Percentiles rank a stretch among this genome's conserved stretches.
Conservation (phyloP, 1,140 invertebrate species). For the Nebria ingens region DNA sequence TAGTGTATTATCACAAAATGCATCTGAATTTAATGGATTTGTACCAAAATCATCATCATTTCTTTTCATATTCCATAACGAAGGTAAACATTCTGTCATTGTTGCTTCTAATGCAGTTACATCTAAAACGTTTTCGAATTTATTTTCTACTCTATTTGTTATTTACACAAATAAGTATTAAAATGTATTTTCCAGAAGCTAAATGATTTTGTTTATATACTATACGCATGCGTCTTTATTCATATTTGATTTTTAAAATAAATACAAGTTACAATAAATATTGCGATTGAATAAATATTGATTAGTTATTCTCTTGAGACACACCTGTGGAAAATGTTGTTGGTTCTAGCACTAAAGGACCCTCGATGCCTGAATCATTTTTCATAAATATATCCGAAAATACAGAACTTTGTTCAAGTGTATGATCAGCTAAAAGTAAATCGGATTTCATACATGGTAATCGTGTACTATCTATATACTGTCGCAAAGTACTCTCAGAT, state of each 20-base stretch:
- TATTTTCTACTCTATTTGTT: too few species aligned
- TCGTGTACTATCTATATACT: constrained; percentile 23
- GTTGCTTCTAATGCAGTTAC: not conserved
- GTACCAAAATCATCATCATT: not conserved
- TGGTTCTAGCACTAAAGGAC: not conserved
- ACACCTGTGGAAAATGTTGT: not conserved
- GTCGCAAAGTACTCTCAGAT: constrained; percentile 27
- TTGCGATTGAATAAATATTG: not conserved
- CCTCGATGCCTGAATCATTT: not conserved
- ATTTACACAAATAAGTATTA: too few species aligned
- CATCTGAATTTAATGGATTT: not conserved
- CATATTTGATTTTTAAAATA: too few species aligned
- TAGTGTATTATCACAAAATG: not conserved
- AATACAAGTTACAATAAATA: constrained; percentile 5
- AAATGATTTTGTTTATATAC: too few species aligned
- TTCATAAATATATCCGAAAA: not conserved
- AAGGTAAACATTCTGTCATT: not conserved
- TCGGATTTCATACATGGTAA: not conserved
- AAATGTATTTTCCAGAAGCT: too few species aligned
- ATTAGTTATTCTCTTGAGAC: too few species aligned
- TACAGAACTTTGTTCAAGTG: not conserved
- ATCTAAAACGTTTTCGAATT: too few species aligned
- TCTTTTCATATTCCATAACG: not conserved
- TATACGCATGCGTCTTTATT: too few species aligned
- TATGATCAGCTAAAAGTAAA: not conserved